These are phyloP conservation scores for Rhineura floridana DNA, from an alignment of 2,113 vertebrate species.

Conservation along the genomic window DNA sequence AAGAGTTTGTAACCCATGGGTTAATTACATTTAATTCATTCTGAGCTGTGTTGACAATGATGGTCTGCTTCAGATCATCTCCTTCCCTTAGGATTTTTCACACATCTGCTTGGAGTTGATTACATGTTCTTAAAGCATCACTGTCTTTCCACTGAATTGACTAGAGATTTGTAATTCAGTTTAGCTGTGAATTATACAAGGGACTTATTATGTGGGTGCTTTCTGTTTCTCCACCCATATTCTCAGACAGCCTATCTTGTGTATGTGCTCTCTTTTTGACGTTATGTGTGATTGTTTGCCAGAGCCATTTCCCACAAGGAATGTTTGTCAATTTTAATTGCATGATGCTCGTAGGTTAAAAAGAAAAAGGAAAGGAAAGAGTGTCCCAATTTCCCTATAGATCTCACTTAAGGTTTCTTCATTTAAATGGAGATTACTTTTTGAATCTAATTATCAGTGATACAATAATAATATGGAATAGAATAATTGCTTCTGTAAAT, in stretches of 20 bases:
- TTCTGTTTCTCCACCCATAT: constrained; percentile 5
- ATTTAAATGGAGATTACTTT: constrained; percentile 6
- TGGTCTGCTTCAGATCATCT: constrained; percentile 47
- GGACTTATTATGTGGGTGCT: constrained; percentile 40
- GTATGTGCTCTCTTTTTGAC: constrained; percentile 36
- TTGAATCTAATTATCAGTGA: constrained; percentile 25
- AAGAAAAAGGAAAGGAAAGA: not conserved
- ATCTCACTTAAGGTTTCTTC: constrained; percentile 5
- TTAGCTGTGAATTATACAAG: constrained; percentile 43
- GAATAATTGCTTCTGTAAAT: not conserved
- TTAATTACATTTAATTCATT: constrained; percentile 47
- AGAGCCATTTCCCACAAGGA: constrained; percentile 30
- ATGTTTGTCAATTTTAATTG: constrained; percentile 19
- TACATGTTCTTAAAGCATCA: constrained; percentile 58
- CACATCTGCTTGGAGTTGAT: constrained; percentile 55
- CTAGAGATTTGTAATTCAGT: constrained; percentile 55
- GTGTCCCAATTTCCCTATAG: not conserved
- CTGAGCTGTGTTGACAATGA: constrained; percentile 37
- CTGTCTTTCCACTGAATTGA: constrained; percentile 48
- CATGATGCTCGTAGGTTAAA: not conserved
- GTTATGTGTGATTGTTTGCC: not conserved
- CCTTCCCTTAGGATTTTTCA: constrained; percentile 54
- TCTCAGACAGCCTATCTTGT: constrained; percentile 20
- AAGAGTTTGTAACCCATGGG: constrained; percentile 44
- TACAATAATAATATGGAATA: constrained; percentile 15